These are phyloP conservation scores for Tamias sibiricus DNA, from an alignment of 2,113 vertebrate genomes.

Conservation along the genomic window DNA sequence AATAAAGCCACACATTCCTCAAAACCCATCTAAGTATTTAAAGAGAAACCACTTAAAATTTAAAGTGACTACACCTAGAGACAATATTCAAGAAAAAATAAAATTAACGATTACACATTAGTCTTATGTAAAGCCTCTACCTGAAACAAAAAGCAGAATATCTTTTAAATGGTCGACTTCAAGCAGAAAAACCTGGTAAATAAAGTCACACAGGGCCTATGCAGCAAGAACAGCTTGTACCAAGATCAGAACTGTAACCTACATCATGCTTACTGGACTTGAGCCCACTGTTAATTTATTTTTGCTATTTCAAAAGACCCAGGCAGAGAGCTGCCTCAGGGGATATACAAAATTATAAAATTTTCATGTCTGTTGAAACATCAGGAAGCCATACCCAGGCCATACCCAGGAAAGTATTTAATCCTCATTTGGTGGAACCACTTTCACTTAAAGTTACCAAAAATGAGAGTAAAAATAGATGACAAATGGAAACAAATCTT, in stretches of 20 bases:
- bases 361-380: conserved; percentile 59
- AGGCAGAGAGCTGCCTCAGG: conserved; percentile 46
- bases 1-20: conserved; percentile 1
- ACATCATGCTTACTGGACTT: background rate
- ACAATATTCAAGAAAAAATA: conserved; percentile 20
- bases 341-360: conserved; percentile 61
- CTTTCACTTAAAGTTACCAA: conserved; percentile 58
- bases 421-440: background rate
- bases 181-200: background rate
- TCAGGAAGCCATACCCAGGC: conserved; percentile 37
- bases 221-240: background rate
- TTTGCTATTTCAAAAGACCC: conserved; percentile 65
- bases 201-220: background rate
- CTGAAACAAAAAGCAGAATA: background rate
- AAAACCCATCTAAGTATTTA: conserved; percentile 46
- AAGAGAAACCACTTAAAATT: conserved; percentile 54
- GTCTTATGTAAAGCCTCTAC: conserved; percentile 18
- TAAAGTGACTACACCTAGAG: background rate
- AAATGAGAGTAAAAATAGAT: conserved; percentile 32
- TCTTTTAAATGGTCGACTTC: conserved; percentile 1
- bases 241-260: background rate
- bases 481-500: background rate
- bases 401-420: conserved; percentile 14
- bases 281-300: conserved; percentile 33
- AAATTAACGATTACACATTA: background rate